A percentile compares a stretch with the other conserved stretches of the same genome.
These are phyloP conservation scores for Coendou prehensilis DNA, from an alignment of 2,797 vertebrate genomes.

Conservation along the genomic window DNA sequence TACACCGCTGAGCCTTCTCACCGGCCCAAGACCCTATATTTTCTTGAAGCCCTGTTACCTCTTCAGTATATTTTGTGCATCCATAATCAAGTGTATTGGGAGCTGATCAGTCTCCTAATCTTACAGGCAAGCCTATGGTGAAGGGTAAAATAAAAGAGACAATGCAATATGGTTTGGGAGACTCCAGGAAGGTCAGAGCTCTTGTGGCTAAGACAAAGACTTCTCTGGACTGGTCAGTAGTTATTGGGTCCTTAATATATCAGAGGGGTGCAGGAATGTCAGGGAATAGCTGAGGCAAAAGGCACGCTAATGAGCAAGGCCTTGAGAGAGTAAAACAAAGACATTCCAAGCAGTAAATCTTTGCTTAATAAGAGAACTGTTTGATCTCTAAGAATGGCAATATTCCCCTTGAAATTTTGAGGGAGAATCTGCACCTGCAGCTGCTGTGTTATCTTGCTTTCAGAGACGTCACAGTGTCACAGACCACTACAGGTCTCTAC, in stretches of 20 bases:
- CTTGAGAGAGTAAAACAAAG: too few species aligned
- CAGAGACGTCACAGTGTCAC: background rate
- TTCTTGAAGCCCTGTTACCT: conserved; percentile 2
- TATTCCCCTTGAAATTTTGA: background rate
- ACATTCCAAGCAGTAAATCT: too few species aligned
- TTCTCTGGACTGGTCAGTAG: background rate
- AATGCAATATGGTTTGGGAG: background rate
- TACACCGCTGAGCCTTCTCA: too few species aligned
- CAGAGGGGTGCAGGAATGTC: background rate
- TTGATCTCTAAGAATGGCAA: background rate
- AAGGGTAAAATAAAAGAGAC: background rate
- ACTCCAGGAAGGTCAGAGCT: background rate
- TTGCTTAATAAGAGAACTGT: background rate
- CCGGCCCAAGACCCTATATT: background rate
- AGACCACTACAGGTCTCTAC: background rate
- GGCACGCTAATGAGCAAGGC: too few species aligned
- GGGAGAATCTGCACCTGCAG: background rate
- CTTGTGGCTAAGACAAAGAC: background rate
- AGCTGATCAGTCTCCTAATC: background rate
- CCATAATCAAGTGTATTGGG: background rate
- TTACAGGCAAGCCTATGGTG: background rate
- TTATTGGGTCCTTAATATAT: background rate
- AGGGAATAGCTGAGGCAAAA: background rate
- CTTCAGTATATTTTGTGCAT: conserved; percentile 32
- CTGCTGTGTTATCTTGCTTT: background rate